Percentiles rank a stretch among this genome's conserved stretches.
These are phyloP conservation scores for Drosophila virilis DNA, from an alignment of 1,140 invertebrate species.

Conservation along the genomic window DNA sequence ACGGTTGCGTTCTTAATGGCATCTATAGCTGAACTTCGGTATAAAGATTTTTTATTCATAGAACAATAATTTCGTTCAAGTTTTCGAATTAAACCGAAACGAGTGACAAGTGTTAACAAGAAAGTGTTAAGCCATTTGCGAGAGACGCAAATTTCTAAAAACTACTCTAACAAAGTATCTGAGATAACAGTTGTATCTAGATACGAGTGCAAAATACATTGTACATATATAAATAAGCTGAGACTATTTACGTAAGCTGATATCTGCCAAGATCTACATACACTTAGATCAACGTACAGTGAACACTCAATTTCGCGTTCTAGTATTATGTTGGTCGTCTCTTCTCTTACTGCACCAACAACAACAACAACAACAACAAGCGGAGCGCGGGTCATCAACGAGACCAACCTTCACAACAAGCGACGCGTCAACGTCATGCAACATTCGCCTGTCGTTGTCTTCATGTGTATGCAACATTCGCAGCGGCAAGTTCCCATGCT, in stretches of 20 bases:
- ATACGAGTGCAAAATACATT: constrained; percentile 37
- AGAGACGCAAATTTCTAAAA: constrained; percentile 51
- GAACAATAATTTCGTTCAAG: constrained; percentile 56
- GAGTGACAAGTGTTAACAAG: constrained; percentile 27
- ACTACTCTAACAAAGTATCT: constrained; percentile 45
- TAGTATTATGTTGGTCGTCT: constrained; percentile 68
- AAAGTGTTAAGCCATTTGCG: constrained; percentile 46
- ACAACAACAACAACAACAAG: constrained; percentile 30
- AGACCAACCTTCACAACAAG: constrained; percentile 15
- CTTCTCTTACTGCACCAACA: constrained; percentile 40
- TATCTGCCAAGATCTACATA: not conserved
- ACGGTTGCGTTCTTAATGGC: constrained; percentile 69
- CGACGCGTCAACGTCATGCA: constrained; percentile 69
- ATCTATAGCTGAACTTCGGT: constrained; percentile 68
- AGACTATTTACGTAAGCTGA: not conserved
- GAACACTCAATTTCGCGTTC: constrained; percentile 31
- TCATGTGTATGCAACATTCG: constrained; percentile 76
- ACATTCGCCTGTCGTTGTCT: constrained; percentile 68
- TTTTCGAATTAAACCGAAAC: constrained; percentile 37
- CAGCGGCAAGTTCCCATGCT: constrained; percentile 77
- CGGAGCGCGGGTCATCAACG: constrained; percentile 21
- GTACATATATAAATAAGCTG: not conserved
- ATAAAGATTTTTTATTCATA: constrained; percentile 80
- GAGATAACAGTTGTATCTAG: constrained; percentile 62
- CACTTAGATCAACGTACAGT: not conserved